Percentiles rank a stretch among this genome's conserved stretches.
Conservation (phyloP, 2,113 vertebrate species). For the Miniopterus natalensis region DNA sequence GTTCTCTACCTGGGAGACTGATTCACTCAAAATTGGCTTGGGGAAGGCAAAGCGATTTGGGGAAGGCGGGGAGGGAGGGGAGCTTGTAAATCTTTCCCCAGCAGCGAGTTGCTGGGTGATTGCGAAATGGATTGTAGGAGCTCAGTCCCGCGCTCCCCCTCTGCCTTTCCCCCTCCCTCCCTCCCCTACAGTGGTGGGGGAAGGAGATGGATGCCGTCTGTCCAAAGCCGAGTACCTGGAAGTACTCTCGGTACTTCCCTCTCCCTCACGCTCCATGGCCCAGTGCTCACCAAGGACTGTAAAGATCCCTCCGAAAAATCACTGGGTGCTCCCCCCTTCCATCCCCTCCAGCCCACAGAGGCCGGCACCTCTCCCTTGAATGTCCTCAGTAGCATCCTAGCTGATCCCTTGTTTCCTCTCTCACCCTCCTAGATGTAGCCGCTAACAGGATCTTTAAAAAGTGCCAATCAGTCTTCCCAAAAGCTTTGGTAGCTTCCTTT, state of each 20-base stretch:
- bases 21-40: not conserved
- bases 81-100: not conserved
- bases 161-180: not conserved
- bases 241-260: not conserved
- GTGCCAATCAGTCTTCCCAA: not conserved
- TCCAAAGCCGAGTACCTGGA: not conserved
- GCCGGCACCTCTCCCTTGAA: not conserved
- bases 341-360: not conserved
- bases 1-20: constrained; percentile 31
- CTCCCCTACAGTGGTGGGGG: not conserved
- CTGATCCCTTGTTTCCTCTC: not conserved
- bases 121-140: not conserved
- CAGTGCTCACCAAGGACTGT: not conserved
- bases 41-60: not conserved
- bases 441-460: not conserved
- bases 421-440: not conserved
- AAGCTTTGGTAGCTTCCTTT: not conserved
- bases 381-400: not conserved
- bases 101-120: not conserved
- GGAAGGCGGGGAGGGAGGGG: not conserved
- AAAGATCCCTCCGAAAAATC: not conserved
- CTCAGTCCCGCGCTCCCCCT: not conserved
- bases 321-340: accelerated
- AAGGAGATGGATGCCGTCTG: not conserved
- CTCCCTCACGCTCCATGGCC: not conserved